Base-by-base conservation (phyloP, 1,140 invertebrate genomes). In the Teleopsis dalmanni region DNA sequence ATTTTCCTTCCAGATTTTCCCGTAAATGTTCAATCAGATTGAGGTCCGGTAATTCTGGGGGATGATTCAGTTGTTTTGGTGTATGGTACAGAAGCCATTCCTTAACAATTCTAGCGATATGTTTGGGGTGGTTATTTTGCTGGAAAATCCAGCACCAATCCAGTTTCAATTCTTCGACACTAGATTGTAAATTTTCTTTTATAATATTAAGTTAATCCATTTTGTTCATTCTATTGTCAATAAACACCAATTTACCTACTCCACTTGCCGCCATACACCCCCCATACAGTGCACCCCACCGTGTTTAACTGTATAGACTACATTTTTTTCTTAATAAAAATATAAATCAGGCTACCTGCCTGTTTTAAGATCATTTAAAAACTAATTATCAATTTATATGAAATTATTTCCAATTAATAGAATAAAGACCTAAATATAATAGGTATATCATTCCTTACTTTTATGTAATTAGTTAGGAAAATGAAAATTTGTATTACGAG, bases 41-140 rank as follows among this genome's bases (percentile, higher is more conserved):
- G 9, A 36, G 14, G n/a, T 36, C 34, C 34, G 14, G 34, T 7
- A 8, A 14, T 16, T 36, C 14, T 36, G 34, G 34, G 21, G 34
- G 5, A 7, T n/a, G 13, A 36, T 41, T n/a, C 10, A 41, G 22
- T n/a, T 14, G 19, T n/a, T 26, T 41, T 41, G 19, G 16, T 22
- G 8, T 22, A 22, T 41, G n/a, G n/a, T 41, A 6, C 11, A 25
- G 45, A 4, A 59, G 18, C 29, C 49, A 58, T 18, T 51, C 33
- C 31, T 55, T 55, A 38, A 51, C 46, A 10, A 44, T 19, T 33
- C 26, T 36, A 9, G 37, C 18, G 6, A 55, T 56, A 44, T 62
- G 58, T 43, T 62, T 62, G n/a, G 55, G 61, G 45, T 56, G 56
- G 35, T 62, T 60, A 44, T 64, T 54, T 16, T 59, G 55, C 37